A percentile compares a stretch with the other conserved stretches of the same genome.
These are phyloP conservation scores for Corythucha ciliata DNA, from an alignment of 2,888 invertebrate genomes.

Conservation along the genomic window DNA sequence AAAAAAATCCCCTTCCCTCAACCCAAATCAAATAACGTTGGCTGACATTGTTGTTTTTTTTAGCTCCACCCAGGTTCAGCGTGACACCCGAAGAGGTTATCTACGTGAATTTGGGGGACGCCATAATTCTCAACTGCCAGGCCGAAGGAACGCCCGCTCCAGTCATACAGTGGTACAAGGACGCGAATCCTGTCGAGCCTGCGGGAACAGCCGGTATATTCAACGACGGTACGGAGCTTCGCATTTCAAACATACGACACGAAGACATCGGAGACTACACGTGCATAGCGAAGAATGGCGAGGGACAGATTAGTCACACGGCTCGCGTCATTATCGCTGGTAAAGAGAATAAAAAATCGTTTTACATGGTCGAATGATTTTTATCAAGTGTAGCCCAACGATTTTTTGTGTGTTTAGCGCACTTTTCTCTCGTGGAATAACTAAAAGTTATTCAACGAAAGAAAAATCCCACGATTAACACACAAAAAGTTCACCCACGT, in stretches of 20 bases:
- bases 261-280: slow-evolving; percentile 95
- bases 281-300: slow-evolving; percentile 90
- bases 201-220: slow-evolving; percentile 80
- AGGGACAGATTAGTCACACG: slow-evolving; percentile 92
- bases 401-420: no score
- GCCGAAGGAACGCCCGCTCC: slow-evolving; percentile 94
- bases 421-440: background rate
- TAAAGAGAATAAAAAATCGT: slow-evolving; percentile 37
- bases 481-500: no score
- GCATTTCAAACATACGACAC: slow-evolving; percentile 83
- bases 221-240: slow-evolving; percentile 87
- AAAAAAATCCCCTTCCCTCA: slow-evolving; percentile 32
- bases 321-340: slow-evolving; percentile 92
- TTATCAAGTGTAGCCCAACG: background rate
- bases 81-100: slow-evolving; percentile 92
- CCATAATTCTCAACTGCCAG: slow-evolving; percentile 91
- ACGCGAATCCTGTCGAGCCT: slow-evolving; percentile 81
- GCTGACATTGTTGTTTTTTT: slow-evolving; percentile 20
- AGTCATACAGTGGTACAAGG: slow-evolving; percentile 92
- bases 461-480: no score
- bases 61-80: slow-evolving; percentile 87
- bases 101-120: slow-evolving; percentile 93
- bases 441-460: background rate
- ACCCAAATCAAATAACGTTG: background rate
- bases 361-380: background rate